Conservation (phyloP, 2,888 invertebrate species). For the Drosophila limbata region DNA sequence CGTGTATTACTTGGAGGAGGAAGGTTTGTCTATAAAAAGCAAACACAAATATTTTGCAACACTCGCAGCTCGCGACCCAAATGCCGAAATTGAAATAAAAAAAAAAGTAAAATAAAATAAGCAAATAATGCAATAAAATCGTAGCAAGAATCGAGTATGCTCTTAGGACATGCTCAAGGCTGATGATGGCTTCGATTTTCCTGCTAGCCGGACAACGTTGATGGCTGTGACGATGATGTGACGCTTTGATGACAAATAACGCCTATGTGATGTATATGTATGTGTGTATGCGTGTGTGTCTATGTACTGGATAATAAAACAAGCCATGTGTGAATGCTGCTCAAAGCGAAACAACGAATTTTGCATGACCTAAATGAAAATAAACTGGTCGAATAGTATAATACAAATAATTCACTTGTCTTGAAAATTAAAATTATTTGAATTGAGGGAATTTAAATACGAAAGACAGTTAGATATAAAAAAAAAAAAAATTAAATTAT, state of each 20-base stretch:
- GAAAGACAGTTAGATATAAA: too few species aligned
- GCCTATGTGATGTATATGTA: slow-evolving; percentile 29
- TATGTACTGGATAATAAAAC: slow-evolving; percentile 52
- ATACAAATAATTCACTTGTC: neutral
- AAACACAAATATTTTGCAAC: slow-evolving; percentile 57
- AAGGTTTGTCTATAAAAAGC: slow-evolving; percentile 39
- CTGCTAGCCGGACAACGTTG: slow-evolving; percentile 39
- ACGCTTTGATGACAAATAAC: slow-evolving; percentile 58
- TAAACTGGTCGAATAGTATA: neutral
- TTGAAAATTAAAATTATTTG: neutral
- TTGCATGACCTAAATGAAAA: slow-evolving; percentile 25
- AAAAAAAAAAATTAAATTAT: too few species aligned
- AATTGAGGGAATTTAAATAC: too few species aligned
- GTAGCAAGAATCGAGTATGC: slow-evolving; percentile 35
- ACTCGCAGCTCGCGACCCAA: slow-evolving; percentile 42
- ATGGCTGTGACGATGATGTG: slow-evolving; percentile 54
- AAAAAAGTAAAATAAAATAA: slow-evolving; percentile 45
- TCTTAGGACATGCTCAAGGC: slow-evolving; percentile 27
- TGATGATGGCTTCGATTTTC: slow-evolving; percentile 25
- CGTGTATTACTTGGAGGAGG: neutral
- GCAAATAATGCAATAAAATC: slow-evolving; percentile 74
- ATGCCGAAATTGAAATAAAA: slow-evolving; percentile 64
- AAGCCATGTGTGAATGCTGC: slow-evolving; percentile 42
- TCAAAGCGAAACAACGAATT: slow-evolving; percentile 34
- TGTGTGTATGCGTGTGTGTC: slow-evolving; percentile 4